Evolutionary conservation across 2,888 invertebrate species (phyloP), one percentile per base, ranked within the genome.

Genomic region (Physocephala rufipes): DNA sequence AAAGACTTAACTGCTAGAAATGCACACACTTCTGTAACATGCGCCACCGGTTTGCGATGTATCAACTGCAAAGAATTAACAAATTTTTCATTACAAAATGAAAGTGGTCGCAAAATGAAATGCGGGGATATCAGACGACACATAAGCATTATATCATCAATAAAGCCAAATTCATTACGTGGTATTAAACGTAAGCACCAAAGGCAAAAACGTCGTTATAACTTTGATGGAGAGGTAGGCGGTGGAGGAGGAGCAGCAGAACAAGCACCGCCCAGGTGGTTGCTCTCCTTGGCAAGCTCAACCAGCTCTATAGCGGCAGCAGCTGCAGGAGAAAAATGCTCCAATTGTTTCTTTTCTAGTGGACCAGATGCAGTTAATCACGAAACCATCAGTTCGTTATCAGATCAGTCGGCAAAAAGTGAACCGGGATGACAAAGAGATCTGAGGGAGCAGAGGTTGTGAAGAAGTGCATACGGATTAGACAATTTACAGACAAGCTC

Each of bases 11-110:
- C n/a, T n/a, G n/a, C n/a, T n/a, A n/a, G n/a, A n/a, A n/a, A n/a
- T n/a, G n/a, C n/a, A n/a, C 73, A 76, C 77, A 78, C 76, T 26
- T 71, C 77, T 72, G 75, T 78, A 24, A 76, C 77, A 70, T 83
- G 83, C 74, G 82, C 82, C 7, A n/a, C 2, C 68, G 83, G 82
- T 77, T 82, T 80, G 19, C 82, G 81, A 76, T 81, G 81, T 72
- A 76, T 76, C 21, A 81, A 80, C 76, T 81, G 82, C 68, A 70
- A 74, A 45, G 71, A 71, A 53, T n/a, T 66, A 51, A 67, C 69
- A 58, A 59, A 61, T 28, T 68, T 24, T 75, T 63, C 68, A 64
- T 70, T 73, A 19, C 30, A 67, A 26, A 71, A 13, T 67, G 67
- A 26, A 66, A 67, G 36, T 68, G 65, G 68, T 12, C 68, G 12